Evolutionary conservation across 2,888 invertebrate genomes (phyloP).

Genomic region (Hymenopus coronatus): DNA sequence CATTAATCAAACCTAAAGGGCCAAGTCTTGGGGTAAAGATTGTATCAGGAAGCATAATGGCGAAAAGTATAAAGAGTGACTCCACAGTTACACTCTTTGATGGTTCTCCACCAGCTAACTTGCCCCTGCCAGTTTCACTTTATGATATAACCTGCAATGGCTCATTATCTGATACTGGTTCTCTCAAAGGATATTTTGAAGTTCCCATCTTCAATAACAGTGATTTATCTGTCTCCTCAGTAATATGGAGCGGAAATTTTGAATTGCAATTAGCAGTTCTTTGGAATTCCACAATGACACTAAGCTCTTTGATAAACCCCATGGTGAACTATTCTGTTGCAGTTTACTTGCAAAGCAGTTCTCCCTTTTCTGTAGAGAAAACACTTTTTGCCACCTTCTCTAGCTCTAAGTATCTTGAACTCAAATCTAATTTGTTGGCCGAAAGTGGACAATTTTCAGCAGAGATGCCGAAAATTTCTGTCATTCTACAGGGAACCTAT

Average conservation of each 20-base stretch:
- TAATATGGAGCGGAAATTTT: background rate
- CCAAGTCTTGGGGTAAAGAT: background rate
- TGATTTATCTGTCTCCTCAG: background rate
- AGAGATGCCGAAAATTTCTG: background rate
- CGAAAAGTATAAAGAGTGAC: background rate
- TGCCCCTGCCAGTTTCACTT: background rate
- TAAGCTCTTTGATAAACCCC: background rate
- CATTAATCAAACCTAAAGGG: background rate
- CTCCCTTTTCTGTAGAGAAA: background rate
- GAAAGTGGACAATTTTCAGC: background rate
- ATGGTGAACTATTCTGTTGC: background rate
- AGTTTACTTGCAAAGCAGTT: background rate
- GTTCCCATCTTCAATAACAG: background rate
- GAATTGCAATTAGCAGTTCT: background rate
- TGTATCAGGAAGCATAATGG: background rate
- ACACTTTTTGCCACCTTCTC: background rate
- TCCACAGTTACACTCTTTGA: background rate
- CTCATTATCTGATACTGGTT: background rate
- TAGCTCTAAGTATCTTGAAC: background rate
- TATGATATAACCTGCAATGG: background rate
- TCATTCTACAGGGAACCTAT: conserved; percentile 29
- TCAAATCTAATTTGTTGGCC: background rate
- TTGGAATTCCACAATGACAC: background rate
- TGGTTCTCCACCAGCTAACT: background rate
- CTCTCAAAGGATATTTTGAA: background rate